Evolutionary conservation across 2,113 vertebrate species (phyloP).

Genomic region (Sialia sialis): DNA sequence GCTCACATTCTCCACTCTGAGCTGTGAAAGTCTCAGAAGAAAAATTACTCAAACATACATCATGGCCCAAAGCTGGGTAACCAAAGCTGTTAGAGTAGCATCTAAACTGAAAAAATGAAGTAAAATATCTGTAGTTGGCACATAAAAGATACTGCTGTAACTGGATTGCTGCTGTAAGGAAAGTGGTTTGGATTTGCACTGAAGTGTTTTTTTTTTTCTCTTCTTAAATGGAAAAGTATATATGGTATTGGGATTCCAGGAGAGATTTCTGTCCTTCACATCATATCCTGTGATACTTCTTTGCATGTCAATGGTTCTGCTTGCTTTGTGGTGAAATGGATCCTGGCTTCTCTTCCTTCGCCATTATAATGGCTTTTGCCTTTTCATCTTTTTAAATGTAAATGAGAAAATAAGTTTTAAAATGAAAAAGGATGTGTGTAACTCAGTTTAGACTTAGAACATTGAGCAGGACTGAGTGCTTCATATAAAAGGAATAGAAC

Average conservation of each 20-base stretch:
- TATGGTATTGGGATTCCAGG: background rate
- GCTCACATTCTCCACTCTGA: background rate
- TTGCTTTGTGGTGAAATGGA: background rate
- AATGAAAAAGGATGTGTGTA: background rate
- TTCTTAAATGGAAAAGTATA: background rate
- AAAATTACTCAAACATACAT: background rate
- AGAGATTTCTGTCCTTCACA: background rate
- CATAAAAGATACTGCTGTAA: background rate
- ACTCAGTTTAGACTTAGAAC: background rate
- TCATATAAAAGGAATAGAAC: background rate
- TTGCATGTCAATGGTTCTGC: background rate
- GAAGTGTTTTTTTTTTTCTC: background rate
- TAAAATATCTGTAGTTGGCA: background rate
- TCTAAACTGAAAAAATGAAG: background rate
- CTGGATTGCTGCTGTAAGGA: background rate
- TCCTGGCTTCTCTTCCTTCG: background rate
- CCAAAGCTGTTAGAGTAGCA: background rate
- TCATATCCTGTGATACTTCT: background rate
- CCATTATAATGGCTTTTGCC: background rate
- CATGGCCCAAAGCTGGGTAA: background rate
- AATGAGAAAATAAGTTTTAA: background rate
- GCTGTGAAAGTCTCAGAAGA: background rate
- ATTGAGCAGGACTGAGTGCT: background rate
- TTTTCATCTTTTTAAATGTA: background rate
- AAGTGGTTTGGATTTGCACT: background rate